phyloP scores from a whole-genome alignment of 2,113 vertebrate genomes.

The Corvus hawaiiensis region DNA sequence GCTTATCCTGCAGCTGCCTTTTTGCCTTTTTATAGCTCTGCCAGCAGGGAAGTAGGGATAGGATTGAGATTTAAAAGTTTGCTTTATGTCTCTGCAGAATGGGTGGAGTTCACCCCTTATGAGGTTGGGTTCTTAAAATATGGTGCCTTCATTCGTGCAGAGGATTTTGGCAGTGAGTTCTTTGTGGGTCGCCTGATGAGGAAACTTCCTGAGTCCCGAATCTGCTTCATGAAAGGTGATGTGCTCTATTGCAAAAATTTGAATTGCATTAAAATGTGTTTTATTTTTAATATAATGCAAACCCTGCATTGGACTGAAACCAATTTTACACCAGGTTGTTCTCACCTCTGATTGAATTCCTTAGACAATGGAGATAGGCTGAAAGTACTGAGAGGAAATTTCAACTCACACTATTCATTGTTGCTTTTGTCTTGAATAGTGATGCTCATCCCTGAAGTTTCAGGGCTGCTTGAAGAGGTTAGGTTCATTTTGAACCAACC shows the following conservation, averaged over 20 bases:
- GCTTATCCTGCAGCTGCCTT: neutral
- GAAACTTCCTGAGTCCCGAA: conserved; percentile 76
- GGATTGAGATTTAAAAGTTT: neutral
- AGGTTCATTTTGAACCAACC: neutral
- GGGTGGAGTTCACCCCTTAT: conserved; percentile 88
- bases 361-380: neutral
- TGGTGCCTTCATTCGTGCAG: conserved; percentile 73
- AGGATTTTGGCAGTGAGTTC: conserved; percentile 84
- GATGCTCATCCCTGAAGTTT: neutral
- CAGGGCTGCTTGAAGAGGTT: neutral
- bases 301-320: neutral
- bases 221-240: conserved; percentile 82
- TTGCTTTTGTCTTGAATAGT: neutral
- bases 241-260: neutral
- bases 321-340: neutral
- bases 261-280: neutral
- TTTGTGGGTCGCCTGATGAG: conserved; percentile 81
- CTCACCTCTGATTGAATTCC: neutral
- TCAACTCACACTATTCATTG: neutral
- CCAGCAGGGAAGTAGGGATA: neutral
- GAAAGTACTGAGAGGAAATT: neutral
- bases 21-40: neutral
- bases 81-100: conserved; percentile 65
- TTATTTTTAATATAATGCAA: neutral
- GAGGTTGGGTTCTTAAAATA: conserved; percentile 85